Evolutionary conservation across 1,140 invertebrate genomes (phyloP).

Genomic region (Hetaerina americana): DNA sequence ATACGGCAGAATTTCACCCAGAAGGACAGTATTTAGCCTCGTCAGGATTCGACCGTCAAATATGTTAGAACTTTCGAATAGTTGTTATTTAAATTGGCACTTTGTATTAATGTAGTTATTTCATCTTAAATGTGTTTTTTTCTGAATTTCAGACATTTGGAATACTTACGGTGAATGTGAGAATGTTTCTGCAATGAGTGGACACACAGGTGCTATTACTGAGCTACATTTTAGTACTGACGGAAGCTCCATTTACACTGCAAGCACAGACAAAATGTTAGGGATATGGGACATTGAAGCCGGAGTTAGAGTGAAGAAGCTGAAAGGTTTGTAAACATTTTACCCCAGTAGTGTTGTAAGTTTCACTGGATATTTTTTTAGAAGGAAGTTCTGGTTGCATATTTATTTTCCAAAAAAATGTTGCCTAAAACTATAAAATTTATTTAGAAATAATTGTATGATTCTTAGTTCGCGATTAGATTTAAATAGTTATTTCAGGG

Average conservation of each 20-base stretch:
- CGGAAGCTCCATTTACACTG: constrained; percentile 78
- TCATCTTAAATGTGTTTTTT: constrained; percentile 13
- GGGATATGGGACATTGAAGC: constrained; percentile 90
- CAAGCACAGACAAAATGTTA: constrained; percentile 88
- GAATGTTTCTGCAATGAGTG: constrained; percentile 82
- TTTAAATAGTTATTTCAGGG: too few relatives aligned
- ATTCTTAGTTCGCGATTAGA: too few relatives aligned
- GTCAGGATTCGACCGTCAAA: constrained; percentile 91
- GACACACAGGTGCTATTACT: constrained; percentile 93
- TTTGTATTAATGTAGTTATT: background rate
- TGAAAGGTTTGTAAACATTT: constrained; percentile 57
- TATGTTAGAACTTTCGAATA: constrained; percentile 57
- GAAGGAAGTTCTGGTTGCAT: too few relatives aligned
- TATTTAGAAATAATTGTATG: too few relatives aligned
- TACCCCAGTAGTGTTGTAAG: too few relatives aligned
- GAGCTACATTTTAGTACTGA: constrained; percentile 94
- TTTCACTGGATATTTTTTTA: too few relatives aligned
- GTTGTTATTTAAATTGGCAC: constrained; percentile 8
- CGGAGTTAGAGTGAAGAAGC: constrained; percentile 75
- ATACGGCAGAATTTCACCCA: constrained; percentile 85
- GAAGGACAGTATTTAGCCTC: constrained; percentile 89
- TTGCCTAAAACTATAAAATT: too few relatives aligned
- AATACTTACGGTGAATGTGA: constrained; percentile 97
- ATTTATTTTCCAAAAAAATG: too few relatives aligned
- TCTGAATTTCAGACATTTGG: constrained; percentile 80